Percentiles rank a stretch among this genome's conserved stretches.
These are phyloP conservation scores for Lerema accius DNA, from an alignment of 1,140 invertebrate species.

Conservation along the genomic window DNA sequence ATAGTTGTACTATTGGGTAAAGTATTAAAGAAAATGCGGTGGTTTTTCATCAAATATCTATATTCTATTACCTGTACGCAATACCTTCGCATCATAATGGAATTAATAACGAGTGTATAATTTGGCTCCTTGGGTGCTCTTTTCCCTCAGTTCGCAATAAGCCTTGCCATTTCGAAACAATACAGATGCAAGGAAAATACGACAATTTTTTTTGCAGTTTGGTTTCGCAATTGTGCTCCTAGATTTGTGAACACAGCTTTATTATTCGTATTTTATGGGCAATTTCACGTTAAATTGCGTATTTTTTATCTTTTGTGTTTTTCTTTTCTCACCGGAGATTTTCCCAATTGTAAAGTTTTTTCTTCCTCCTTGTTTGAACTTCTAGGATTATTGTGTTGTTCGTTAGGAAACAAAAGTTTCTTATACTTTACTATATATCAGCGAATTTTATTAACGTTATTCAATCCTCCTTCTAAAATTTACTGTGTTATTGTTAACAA, in stretches of 20 bases:
- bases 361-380: background rate
- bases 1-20: too few relatives aligned
- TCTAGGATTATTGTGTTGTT: background rate
- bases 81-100: too few relatives aligned
- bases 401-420: background rate
- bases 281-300: background rate
- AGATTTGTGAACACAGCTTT: background rate
- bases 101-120: too few relatives aligned
- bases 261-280: background rate
- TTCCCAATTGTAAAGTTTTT: background rate
- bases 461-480: too few relatives aligned
- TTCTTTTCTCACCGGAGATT: background rate
- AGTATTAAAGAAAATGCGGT: too few relatives aligned
- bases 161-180: background rate
- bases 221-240: background rate
- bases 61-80: too few relatives aligned
- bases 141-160: too few relatives aligned
- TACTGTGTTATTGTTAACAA: too few relatives aligned
- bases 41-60: too few relatives aligned
- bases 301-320: background rate
- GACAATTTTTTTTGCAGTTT: background rate
- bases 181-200: background rate
- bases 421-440: too few relatives aligned
- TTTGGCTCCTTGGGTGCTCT: too few relatives aligned
- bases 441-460: too few relatives aligned